Conservation (phyloP, 2,888 invertebrate species). For the Mallateleia sp. region DNA sequence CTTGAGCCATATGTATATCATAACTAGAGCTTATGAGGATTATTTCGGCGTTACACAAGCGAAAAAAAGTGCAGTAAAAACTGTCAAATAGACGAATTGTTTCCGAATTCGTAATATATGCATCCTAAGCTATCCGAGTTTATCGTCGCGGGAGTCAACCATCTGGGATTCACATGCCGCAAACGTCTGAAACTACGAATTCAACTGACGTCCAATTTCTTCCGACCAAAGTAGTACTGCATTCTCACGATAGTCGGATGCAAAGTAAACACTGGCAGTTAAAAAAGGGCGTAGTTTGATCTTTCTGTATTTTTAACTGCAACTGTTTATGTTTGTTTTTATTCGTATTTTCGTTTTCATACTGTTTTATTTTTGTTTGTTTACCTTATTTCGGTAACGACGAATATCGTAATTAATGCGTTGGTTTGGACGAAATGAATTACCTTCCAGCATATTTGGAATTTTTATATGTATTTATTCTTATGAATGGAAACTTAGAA, state of each 20-base stretch:
- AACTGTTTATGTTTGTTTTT: not conserved
- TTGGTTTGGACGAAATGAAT: not conserved
- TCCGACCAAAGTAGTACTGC: slow-evolving; percentile 6
- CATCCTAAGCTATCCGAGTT: slow-evolving; percentile 10
- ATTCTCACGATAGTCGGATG: slow-evolving; percentile 10
- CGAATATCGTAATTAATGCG: not conserved
- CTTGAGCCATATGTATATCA: too few species aligned
- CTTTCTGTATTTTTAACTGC: not conserved
- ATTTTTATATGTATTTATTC: too few species aligned
- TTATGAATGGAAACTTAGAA: too few species aligned
- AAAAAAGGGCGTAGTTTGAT: not conserved
- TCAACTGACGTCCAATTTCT: not conserved
- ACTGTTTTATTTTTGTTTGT: not conserved
- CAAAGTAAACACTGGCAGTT: slow-evolving; percentile 1
- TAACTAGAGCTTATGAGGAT: too few species aligned
- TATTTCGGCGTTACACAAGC: too few species aligned
- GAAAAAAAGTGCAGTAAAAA: slow-evolving; percentile 9
- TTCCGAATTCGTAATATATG: slow-evolving; percentile 8
- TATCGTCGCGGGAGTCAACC: slow-evolving; percentile 15
- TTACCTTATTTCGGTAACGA: not conserved
- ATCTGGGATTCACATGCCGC: slow-evolving; percentile 22
- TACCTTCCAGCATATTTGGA: too few species aligned
- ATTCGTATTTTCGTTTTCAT: slow-evolving; percentile 8
- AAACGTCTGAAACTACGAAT: not conserved
- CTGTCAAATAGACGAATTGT: slow-evolving; percentile 16